Evolutionary conservation across 2,797 vertebrate genomes (phyloP).

Genomic region (Hypotaenidia philippensis): DNA sequence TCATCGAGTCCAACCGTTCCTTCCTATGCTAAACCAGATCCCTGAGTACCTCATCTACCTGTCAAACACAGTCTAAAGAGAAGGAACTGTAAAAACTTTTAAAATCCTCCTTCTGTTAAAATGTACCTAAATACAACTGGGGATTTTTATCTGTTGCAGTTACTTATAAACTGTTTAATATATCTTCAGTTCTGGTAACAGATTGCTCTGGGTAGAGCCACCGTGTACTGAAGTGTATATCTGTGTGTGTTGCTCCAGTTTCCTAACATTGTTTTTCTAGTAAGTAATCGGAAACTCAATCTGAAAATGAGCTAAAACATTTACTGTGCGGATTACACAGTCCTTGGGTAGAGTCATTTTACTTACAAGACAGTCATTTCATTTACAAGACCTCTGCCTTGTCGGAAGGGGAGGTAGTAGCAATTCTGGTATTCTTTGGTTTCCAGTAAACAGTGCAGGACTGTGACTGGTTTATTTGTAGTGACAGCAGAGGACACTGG

Average conservation of each 20-base stretch:
- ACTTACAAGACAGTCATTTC: no score
- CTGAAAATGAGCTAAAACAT: slow-evolving; percentile 24
- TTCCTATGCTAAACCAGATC: no score
- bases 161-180: not conserved
- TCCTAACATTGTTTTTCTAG: slow-evolving; percentile 43
- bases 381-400: not conserved
- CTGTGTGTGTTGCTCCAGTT: not conserved
- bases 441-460: not conserved
- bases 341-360: not conserved
- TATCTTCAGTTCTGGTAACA: not conserved
- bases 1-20: no score
- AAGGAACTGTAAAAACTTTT: not conserved
- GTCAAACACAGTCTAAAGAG: not conserved
- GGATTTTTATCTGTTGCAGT: not conserved
- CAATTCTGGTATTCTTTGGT: not conserved
- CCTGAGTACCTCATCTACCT: no score
- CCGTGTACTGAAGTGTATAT: not conserved
- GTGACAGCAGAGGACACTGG: not conserved
- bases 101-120: not conserved
- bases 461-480: not conserved
- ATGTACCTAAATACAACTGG: not conserved
- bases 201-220: not conserved
- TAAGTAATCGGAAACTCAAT: slow-evolving; percentile 28
- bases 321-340: not conserved
- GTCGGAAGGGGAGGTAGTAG: not conserved